Evolutionary conservation across 2,888 invertebrate species (phyloP).

Genomic region (Nasonia oneida): DNA sequence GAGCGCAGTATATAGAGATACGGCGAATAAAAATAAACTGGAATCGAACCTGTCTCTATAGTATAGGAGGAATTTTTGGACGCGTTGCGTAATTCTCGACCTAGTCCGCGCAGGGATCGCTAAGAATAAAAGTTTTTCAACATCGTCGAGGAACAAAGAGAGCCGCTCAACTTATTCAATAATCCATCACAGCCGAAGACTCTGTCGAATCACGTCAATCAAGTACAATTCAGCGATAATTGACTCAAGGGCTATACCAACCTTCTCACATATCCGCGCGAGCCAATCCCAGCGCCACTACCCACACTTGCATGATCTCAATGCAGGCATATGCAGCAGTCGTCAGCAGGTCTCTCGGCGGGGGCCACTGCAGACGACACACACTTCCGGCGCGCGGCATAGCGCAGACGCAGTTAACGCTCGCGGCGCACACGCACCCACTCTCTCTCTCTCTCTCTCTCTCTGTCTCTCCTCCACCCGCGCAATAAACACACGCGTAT

Average conservation of each 20-base stretch:
- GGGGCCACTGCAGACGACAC: neutral
- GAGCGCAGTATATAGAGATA: neutral
- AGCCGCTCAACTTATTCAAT: neutral
- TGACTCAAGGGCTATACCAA: neutral
- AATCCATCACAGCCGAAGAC: neutral
- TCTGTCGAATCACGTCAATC: neutral
- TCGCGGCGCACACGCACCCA: conserved; percentile 26
- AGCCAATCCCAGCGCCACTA: neutral
- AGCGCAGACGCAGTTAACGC: conserved; percentile 55
- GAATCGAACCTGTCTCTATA: neutral
- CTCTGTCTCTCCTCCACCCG: neutral
- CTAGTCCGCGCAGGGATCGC: neutral
- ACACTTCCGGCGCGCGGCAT: conserved; percentile 43
- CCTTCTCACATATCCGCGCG: neutral
- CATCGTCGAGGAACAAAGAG: too few relatives aligned
- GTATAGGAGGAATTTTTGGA: conserved; percentile 9
- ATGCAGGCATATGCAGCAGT: conserved; percentile 13
- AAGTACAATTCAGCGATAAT: neutral
- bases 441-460: neutral
- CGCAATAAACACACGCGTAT: conserved; percentile 38
- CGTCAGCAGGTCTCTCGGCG: conserved; percentile 1
- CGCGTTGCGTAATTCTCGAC: conserved; percentile 12
- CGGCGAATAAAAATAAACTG: conserved; percentile 19
- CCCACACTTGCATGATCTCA: neutral
- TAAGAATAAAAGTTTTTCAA: neutral